phyloP scores from a whole-genome alignment of 2,113 vertebrate species.

The Ochotona princeps region DNA sequence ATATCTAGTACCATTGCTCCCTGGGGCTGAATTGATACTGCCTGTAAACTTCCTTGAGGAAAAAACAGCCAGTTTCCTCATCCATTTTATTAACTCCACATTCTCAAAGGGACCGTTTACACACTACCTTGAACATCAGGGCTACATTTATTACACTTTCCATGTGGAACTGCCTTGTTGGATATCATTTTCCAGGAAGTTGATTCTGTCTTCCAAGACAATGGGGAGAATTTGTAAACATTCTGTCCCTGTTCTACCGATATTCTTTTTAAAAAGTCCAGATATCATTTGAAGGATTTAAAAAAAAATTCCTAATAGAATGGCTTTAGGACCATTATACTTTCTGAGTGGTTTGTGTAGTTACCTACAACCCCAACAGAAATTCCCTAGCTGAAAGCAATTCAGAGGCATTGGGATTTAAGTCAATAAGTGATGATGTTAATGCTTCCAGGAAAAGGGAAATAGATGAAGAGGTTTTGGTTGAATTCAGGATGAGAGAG shows the following conservation, averaged over 20 bases:
- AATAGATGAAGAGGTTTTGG: not conserved
- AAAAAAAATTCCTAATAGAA: constrained; percentile 51
- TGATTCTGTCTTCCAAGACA: not conserved
- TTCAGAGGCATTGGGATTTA: constrained; percentile 9
- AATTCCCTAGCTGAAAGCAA: not conserved
- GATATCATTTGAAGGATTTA: constrained; percentile 50
- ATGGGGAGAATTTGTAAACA: constrained; percentile 26
- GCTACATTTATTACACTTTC: constrained; percentile 36
- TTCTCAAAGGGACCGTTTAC: constrained; percentile 62
- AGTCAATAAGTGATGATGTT: not conserved
- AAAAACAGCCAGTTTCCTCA: constrained; percentile 13
- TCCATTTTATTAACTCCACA: constrained; percentile 59
- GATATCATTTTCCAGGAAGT: not conserved
- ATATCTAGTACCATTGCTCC: constrained; percentile 28
- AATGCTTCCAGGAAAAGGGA: not conserved
- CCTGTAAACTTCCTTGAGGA: constrained; percentile 69
- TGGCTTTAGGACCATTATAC: constrained; percentile 43
- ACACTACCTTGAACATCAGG: constrained; percentile 25
- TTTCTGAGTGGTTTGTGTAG: constrained; percentile 1
- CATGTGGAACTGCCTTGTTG: constrained; percentile 42
- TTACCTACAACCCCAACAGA: not conserved
- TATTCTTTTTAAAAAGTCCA: constrained; percentile 37
- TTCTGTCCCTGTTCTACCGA: not conserved
- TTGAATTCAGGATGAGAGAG: not conserved
- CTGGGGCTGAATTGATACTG: constrained; percentile 63